These are phyloP conservation scores for Trissoscelio sp. DNA, from an alignment of 2,888 invertebrate species.

Conservation along the genomic window DNA sequence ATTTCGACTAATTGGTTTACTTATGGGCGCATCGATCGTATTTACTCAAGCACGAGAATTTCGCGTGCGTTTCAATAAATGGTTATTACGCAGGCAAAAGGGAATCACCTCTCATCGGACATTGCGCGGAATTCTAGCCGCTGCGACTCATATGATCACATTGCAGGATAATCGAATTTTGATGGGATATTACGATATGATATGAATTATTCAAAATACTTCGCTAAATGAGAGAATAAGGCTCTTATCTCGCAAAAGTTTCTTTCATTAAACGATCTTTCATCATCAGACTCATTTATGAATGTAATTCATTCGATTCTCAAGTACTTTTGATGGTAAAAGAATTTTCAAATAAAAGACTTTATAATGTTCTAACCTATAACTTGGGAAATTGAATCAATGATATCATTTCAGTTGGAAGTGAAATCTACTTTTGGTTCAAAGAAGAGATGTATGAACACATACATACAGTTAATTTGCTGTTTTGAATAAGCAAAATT, in stretches of 20 bases:
- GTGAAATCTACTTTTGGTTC: no score
- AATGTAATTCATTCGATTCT: not conserved
- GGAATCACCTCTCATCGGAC: conserved; percentile 45
- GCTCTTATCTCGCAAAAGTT: conserved; percentile 27
- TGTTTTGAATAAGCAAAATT: no score
- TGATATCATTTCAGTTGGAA: no score
- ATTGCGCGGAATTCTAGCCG: conserved; percentile 40
- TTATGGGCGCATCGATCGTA: conserved; percentile 24
- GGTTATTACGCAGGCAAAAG: conserved; percentile 41
- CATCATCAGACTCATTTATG: not conserved
- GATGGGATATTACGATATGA: conserved; percentile 48
- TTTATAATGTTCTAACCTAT: no score
- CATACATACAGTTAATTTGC: no score
- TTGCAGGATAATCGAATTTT: conserved; percentile 40
- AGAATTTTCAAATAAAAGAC: not conserved
- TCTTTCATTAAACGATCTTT: conserved; percentile 26
- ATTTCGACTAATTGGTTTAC: conserved; percentile 37
- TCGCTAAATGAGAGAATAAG: conserved; percentile 27
- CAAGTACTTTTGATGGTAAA: not conserved
- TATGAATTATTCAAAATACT: conserved; percentile 42
- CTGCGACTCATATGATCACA: conserved; percentile 41
- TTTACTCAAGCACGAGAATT: conserved; percentile 37
- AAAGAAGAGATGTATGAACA: no score
- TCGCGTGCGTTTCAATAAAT: conserved; percentile 37
- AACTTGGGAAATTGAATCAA: no score